A percentile compares a stretch with the other conserved stretches of the same genome.
Evolutionary conservation across 2,888 invertebrate species (phyloP).

Genomic region (Aspidiotus destructor): DNA sequence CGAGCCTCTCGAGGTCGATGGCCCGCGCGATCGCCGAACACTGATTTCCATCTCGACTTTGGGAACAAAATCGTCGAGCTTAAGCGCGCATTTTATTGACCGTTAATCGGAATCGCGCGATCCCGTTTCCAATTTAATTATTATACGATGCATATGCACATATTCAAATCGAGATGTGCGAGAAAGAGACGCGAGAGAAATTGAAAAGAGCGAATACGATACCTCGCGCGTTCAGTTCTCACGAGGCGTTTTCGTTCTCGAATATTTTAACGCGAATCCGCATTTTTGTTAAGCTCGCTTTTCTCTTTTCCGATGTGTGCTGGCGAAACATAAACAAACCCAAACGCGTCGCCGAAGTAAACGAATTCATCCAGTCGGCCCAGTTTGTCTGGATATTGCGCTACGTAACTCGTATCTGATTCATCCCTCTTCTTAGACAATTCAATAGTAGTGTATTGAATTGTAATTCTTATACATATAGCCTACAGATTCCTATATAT

Average conservation of each 20-base stretch:
- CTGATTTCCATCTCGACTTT: not conserved
- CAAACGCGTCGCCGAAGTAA: too few relatives aligned
- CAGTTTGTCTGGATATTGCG: too few relatives aligned
- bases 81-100: constrained; percentile 2
- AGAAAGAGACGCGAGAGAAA: not conserved
- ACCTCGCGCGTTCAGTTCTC: not conserved
- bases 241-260: not conserved
- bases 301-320: too few relatives aligned
- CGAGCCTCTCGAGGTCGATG: not conserved
- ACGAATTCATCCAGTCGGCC: too few relatives aligned
- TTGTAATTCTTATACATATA: too few relatives aligned
- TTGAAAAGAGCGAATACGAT: not conserved
- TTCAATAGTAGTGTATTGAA: too few relatives aligned
- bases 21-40: not conserved
- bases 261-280: not conserved
- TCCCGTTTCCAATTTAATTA: constrained; percentile 4
- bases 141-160: not conserved
- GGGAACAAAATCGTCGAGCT: not conserved
- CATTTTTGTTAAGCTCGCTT: not conserved
- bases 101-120: constrained; percentile 4
- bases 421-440: too few relatives aligned
- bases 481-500: too few relatives aligned
- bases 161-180: too few relatives aligned
- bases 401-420: too few relatives aligned
- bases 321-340: too few relatives aligned